A percentile compares a stretch with the other conserved stretches of the same genome.
Conservation (phyloP, 2,888 invertebrate species). For the Globia sparganii region DNA sequence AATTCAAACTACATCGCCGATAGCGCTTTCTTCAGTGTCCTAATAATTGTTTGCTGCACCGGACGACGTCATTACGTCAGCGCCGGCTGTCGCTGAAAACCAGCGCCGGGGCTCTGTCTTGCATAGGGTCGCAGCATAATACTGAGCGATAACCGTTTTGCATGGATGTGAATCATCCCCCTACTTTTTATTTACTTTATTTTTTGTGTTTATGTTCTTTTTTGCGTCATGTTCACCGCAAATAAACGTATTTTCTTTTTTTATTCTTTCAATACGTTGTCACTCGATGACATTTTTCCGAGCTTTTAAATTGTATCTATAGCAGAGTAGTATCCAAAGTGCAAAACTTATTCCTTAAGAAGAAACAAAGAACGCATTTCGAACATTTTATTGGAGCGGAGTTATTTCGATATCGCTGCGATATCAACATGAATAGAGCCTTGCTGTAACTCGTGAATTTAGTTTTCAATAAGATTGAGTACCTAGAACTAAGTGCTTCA, state of each 20-base stretch:
- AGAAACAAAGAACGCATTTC: slow-evolving; percentile 41
- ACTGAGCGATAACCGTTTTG: no score
- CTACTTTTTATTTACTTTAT: no score
- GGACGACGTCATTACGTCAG: no score
- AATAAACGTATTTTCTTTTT: no score
- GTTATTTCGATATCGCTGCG: slow-evolving; percentile 20
- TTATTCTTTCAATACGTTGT: neutral
- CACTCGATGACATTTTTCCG: neutral
- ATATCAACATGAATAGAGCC: slow-evolving; percentile 34
- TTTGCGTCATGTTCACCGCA: no score
- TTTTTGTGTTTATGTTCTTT: no score
- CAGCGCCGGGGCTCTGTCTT: no score
- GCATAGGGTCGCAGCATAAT: no score
- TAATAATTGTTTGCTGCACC: no score
- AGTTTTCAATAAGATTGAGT: slow-evolving; percentile 31
- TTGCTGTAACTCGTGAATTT: slow-evolving; percentile 11
- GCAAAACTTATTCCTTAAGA: slow-evolving; percentile 37
- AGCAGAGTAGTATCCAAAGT: slow-evolving; percentile 6
- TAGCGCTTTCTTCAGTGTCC: neutral
- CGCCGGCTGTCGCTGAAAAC: no score
- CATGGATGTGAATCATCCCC: no score
- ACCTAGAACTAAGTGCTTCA: slow-evolving; percentile 14
- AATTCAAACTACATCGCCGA: slow-evolving; percentile 21
- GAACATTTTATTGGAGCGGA: slow-evolving; percentile 28
- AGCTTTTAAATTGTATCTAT: slow-evolving; percentile 23